phyloP scores from a whole-genome alignment of 1,140 invertebrate genomes.

The Andrena cerasifolii region DNA sequence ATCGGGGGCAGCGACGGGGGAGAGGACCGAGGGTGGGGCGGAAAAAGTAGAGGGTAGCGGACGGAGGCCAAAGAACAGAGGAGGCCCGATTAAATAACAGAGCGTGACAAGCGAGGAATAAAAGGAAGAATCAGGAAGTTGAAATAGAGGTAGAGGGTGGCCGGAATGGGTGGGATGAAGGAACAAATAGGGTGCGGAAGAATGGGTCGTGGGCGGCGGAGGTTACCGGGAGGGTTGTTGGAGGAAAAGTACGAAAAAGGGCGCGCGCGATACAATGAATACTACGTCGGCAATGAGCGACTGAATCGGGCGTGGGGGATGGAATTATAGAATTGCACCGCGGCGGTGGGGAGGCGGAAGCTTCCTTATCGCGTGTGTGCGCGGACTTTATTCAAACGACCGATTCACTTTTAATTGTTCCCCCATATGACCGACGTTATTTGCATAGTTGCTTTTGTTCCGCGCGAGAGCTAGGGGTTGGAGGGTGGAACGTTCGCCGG shows the following conservation, averaged over 20 bases:
- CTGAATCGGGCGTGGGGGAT: neutral
- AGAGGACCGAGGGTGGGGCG: neutral
- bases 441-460: constrained; percentile 8
- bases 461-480: no score
- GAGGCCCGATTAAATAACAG: constrained; percentile 26
- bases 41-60: no score
- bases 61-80: neutral
- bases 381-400: constrained; percentile 19
- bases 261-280: neutral
- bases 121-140: neutral
- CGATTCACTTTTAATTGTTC: constrained; percentile 9
- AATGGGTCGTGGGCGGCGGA: no score
- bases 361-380: neutral
- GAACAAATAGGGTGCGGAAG: neutral
- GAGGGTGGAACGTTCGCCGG: no score
- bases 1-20: neutral
- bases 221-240: no score
- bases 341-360: neutral
- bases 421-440: constrained; percentile 1
- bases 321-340: constrained; percentile 20
- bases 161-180: neutral
- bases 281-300: neutral
- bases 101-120: constrained; percentile 10
- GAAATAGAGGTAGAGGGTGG: neutral
- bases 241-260: neutral